A percentile compares a stretch with the other conserved stretches of the same genome.
phyloP scores from a whole-genome alignment of 2,797 vertebrate genomes.

The Microctenopoma stevenorrisi region DNA sequence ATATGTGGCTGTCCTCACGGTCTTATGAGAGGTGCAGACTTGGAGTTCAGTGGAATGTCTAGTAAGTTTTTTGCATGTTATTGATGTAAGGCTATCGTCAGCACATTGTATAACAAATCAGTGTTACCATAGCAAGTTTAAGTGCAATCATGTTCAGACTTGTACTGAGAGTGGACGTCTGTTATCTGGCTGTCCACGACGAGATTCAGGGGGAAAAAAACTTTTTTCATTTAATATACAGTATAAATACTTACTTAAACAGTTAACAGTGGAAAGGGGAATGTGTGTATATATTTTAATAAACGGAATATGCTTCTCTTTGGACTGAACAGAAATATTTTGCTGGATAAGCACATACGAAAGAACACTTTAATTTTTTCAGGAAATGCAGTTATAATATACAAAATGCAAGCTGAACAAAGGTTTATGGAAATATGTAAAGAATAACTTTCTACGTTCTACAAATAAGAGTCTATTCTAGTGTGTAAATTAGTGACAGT shows the following conservation, averaged over 20 bases:
- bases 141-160: constrained; percentile 92
- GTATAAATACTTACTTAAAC: constrained; percentile 74
- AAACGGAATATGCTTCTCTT: constrained; percentile 78
- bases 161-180: constrained; percentile 84
- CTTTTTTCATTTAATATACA: constrained; percentile 69
- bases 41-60: constrained; percentile 84
- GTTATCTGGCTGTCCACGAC: constrained; percentile 88
- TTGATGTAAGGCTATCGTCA: constrained; percentile 88
- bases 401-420: constrained; percentile 79
- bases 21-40: constrained; percentile 68
- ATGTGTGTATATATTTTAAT: constrained; percentile 87
- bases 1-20: constrained; percentile 66
- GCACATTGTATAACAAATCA: constrained; percentile 92
- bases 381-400: constrained; percentile 79
- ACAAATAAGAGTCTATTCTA: constrained; percentile 82
- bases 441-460: constrained; percentile 83
- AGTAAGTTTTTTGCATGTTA: constrained; percentile 87
- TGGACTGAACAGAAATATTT: constrained; percentile 82
- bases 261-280: constrained; percentile 74
- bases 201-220: constrained; percentile 82
- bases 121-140: constrained; percentile 89
- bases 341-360: constrained; percentile 84
- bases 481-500: constrained; percentile 83
- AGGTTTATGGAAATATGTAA: constrained; percentile 77
- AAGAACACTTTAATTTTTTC: constrained; percentile 79